Base-by-base conservation (phyloP, 2,113 vertebrate species). In the Corythoichthys intestinalis region DNA sequence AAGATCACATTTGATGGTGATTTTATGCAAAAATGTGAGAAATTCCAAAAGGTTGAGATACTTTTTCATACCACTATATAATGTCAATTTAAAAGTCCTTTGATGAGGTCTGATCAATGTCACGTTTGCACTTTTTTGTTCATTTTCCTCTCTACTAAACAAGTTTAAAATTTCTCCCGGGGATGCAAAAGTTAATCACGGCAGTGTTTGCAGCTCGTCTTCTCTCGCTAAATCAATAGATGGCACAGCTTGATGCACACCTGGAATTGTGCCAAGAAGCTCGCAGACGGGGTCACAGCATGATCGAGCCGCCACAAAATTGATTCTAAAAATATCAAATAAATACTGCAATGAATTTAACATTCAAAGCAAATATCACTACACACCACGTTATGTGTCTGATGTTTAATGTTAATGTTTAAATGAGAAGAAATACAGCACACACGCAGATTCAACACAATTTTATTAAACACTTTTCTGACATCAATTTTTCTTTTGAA, bases 151-250 rank as follows among this genome's bases (percentile, higher is more conserved):
- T 60, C 34, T 28, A 20, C 58, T 72, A 70, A 61, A 34, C 20
- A 60, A 57, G 14, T 37, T 54, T 44, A 52, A 39, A 65, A 78
- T 69, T 75, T 66, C 63, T 74, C 67, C 50, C 66, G 73, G 75
- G 65, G 68, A 65, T 54, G 15, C 28, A 37, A 2, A 48, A 14
- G 41, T 67, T 76, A 56, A 65, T 78, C 56, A 4, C 14, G 12
- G 37, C 15, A 0, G 13, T 50, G 11, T 70, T 50, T 66, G 49
- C 73, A 65, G 57, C 49, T 47, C 4, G 53, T 81, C 66, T 71
- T 46, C 66, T 15, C 69, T 47, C 75, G 65, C 64, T n/a, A 17
- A 75, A 79, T 75, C 75, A 60, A 62, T 78, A 37, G 34, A 67
- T 70, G 49, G 49, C 75, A 60, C 67, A 62, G 48, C 52, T 63